Conservation (phyloP, 2,888 invertebrate genomes). For the Rhaphigaster nebulosa region DNA sequence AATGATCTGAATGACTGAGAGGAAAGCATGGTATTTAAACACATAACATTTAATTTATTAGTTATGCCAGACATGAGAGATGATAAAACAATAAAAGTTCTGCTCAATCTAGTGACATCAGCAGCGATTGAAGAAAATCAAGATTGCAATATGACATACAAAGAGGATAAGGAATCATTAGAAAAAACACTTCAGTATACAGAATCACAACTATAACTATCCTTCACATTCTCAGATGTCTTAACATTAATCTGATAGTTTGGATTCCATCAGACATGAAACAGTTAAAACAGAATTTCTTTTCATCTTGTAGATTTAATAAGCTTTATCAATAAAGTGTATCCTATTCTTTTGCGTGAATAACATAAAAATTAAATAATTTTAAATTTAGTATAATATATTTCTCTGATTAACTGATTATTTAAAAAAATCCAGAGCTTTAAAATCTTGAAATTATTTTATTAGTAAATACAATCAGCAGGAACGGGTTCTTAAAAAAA, state of each 20-base stretch:
- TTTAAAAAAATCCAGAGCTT: background rate
- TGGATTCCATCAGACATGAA: background rate
- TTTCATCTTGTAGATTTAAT: background rate
- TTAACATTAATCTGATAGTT: background rate
- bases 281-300: background rate
- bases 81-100: background rate
- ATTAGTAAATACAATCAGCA: background rate
- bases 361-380: background rate
- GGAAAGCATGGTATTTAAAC: background rate
- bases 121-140: background rate
- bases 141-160: background rate
- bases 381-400: background rate
- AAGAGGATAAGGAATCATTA: background rate
- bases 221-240: background rate
- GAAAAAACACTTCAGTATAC: background rate
- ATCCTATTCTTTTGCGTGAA: background rate
- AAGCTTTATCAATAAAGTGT: too few species aligned
- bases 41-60: background rate
- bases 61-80: background rate
- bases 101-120: background rate
- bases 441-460: background rate
- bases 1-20: constrained; percentile 18
- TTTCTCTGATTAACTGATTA: background rate
- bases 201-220: background rate
- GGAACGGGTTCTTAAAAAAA: background rate